Evolutionary conservation across 2,113 vertebrate species (phyloP), one percentile per base, ranked within the genome.

Genomic region (Myocastor coypus): DNA sequence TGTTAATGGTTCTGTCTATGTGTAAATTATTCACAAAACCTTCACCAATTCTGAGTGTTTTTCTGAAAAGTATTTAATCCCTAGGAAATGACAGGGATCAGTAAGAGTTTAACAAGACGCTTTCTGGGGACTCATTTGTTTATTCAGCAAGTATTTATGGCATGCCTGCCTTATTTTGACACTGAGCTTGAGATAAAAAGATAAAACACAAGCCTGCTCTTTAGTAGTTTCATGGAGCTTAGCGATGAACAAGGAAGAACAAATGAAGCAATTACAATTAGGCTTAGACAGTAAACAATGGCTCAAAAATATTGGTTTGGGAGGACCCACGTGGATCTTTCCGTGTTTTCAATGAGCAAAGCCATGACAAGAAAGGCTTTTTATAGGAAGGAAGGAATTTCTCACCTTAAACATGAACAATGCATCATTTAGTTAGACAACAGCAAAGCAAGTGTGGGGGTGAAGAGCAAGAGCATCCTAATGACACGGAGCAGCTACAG

Each of bases 61-160:
- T 87, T 40, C 87, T 78, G 63, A 78, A 66, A 95, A 73, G 20
- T 40, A 32, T 96, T 83, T 94, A 94, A 96, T 88, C 9, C 61
- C 12, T 19, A 75, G 42, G 84, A 94, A 94, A 92, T 93, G 69
- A 84, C 46, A 86, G 69, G 66, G 61, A 64, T 78, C 81, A 94
- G 88, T 95, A 93, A 77, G 61, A 13, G 46, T 96, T 98, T 97
- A 93, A 96, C 77, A 80, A 20, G 40, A 94, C 92, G 20, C 22
- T 50, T 46, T 87, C 30, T 55, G 13, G 59, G 46, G 46, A 92
- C 82, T 94, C 90, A 71, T 90, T 97, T 88, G 93, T 80, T 96
- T 91, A 95, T 92, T 95, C 86, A 89, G 57, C 66, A 96, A 82
- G 52, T 92, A 95, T 80, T 96, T 90, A 84, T 77, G 83, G 37